These are phyloP conservation scores for Sweltsa coloradensis DNA, from an alignment of 1,140 invertebrate species.

Conservation along the genomic window DNA sequence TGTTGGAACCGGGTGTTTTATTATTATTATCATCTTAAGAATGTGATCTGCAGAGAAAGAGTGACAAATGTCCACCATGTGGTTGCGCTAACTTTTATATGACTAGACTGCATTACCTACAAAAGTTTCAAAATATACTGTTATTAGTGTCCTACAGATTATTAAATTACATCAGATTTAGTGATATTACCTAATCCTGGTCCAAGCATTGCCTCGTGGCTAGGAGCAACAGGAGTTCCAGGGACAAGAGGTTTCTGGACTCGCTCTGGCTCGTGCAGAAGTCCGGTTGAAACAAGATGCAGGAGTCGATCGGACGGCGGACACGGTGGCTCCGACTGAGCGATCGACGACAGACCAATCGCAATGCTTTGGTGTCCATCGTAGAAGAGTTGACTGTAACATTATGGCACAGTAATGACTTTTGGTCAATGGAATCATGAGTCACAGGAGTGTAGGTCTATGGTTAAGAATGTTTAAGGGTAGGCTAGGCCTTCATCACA, in stretches of 20 bases:
- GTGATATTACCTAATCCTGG: constrained; percentile 73
- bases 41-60: too few relatives aligned
- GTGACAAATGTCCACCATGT: too few relatives aligned
- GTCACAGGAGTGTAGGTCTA: background rate
- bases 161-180: too few relatives aligned
- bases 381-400: constrained; percentile 73
- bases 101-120: too few relatives aligned
- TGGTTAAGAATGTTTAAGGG: constrained; percentile 2
- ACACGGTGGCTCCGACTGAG: constrained; percentile 82
- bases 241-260: constrained; percentile 40
- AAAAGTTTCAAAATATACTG: too few relatives aligned
- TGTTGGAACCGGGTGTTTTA: too few relatives aligned
- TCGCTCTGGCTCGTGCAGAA: constrained; percentile 70
- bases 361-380: constrained; percentile 90
- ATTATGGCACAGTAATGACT: constrained; percentile 19
- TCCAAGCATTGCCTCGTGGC: constrained; percentile 56
- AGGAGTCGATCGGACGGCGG: constrained; percentile 88
- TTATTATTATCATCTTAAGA: too few relatives aligned
- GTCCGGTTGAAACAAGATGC: constrained; percentile 72
- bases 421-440: constrained; percentile 6
- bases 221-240: constrained; percentile 31
- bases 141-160: too few relatives aligned
- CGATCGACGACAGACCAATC: constrained; percentile 60
- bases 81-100: too few relatives aligned
- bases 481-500: background rate